Evolutionary conservation across 2,797 vertebrate species (phyloP).

Genomic region (Sylvia borin): DNA sequence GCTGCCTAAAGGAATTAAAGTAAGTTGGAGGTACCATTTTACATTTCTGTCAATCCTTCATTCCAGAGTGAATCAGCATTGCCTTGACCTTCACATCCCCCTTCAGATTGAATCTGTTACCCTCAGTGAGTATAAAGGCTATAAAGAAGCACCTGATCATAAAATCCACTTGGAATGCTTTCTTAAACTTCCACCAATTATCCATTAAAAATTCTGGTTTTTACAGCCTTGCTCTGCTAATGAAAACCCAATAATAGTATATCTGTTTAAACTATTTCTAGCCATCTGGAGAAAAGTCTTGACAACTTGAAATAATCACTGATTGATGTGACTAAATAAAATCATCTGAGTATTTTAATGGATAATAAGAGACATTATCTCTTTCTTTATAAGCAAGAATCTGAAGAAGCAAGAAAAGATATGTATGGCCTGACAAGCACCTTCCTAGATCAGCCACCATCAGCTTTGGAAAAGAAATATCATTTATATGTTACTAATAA

Average conservation of each 20-base stretch:
- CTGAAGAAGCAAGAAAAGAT: neutral
- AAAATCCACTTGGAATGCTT: conserved; percentile 69
- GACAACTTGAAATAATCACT: conserved; percentile 17
- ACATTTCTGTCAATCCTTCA: conserved; percentile 26
- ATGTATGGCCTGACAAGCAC: neutral
- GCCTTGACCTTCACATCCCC: conserved; percentile 40
- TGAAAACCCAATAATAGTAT: neutral
- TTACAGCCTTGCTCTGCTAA: conserved; percentile 1
- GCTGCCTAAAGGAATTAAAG: neutral
- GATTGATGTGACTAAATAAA: conserved; percentile 33
- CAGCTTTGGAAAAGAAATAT: neutral
- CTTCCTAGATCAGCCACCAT: neutral
- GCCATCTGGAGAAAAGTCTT: neutral
- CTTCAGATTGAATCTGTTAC: conserved; percentile 65
- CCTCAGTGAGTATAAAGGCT: conserved; percentile 59
- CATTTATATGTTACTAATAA: neutral
- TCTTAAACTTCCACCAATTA: conserved; percentile 56
- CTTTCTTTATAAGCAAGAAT: neutral
- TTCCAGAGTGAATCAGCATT: conserved; percentile 23
- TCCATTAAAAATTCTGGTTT: conserved; percentile 3
- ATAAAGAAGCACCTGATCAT: conserved; percentile 66
- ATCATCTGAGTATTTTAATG: neutral
- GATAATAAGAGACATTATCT: neutral
- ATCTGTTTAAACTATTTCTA: neutral
- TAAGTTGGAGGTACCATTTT: neutral